These are phyloP conservation scores for Phoeniculus purpureus DNA, from an alignment of 2,797 vertebrate genomes.

Conservation along the genomic window DNA sequence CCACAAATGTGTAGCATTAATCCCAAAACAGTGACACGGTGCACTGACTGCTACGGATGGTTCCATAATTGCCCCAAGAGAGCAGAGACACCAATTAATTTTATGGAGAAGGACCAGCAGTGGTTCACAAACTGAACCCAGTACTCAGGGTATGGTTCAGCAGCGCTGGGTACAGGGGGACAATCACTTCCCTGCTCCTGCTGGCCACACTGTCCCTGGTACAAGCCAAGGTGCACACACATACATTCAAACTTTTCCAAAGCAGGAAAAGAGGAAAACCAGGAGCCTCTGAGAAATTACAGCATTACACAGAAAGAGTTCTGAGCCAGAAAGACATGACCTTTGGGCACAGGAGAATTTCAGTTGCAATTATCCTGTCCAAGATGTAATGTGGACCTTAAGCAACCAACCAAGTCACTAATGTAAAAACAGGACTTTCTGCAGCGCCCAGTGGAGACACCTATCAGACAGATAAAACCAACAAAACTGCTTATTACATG, in stretches of 20 bases:
- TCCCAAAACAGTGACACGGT: no score
- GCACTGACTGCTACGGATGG: no score
- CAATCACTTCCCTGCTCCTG: no score
- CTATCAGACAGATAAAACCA: conserved; percentile 21
- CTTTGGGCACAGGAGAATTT: not conserved
- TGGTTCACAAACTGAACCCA: not conserved
- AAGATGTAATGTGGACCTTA: not conserved
- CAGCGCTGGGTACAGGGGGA: no score
- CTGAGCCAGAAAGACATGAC: not conserved
- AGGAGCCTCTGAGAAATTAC: not conserved
- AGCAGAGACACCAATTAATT: not conserved
- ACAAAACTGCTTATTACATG: not conserved
- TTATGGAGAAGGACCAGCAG: not conserved
- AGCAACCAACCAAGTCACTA: conserved; percentile 5
- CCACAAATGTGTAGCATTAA: no score
- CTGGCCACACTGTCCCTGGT: not conserved
- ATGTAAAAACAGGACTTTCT: not conserved
- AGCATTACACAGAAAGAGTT: not conserved
- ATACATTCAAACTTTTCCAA: not conserved
- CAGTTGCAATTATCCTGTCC: not conserved
- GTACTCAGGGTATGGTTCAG: no score
- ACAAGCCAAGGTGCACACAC: not conserved
- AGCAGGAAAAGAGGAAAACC: not conserved
- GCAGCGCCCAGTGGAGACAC: not conserved
- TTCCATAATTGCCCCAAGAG: no score